phyloP scores from a whole-genome alignment of 2,113 vertebrate species.

The Toxotes jaculatrix region DNA sequence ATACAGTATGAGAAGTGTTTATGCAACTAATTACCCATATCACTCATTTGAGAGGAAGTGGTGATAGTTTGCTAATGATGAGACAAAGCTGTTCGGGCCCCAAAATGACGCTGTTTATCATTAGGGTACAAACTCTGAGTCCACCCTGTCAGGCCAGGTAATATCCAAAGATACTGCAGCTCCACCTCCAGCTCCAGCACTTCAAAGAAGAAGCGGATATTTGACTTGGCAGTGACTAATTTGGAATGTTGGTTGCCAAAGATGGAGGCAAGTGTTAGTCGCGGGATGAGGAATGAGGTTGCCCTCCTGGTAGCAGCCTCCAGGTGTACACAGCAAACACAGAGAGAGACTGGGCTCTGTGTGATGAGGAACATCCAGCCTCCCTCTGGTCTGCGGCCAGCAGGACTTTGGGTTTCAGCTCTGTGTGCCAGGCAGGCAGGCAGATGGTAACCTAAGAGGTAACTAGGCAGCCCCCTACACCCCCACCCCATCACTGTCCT shows the following conservation, averaged over 20 bases:
- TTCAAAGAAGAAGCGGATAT: slow-evolving; percentile 49
- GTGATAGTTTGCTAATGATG: slow-evolving; percentile 15
- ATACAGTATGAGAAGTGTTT: slow-evolving; percentile 43
- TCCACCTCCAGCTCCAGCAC: background rate
- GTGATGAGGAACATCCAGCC: slow-evolving; percentile 49
- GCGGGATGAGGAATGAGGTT: slow-evolving; percentile 39
- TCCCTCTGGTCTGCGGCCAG: slow-evolving; percentile 61
- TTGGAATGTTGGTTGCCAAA: slow-evolving; percentile 56
- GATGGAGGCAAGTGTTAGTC: slow-evolving; percentile 43
- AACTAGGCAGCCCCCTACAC: background rate
- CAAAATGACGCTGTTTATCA: background rate
- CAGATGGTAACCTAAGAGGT: slow-evolving; percentile 75
- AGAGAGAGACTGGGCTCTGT: slow-evolving; percentile 28
- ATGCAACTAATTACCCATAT: slow-evolving; percentile 45
- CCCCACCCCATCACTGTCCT: background rate
- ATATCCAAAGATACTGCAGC: background rate
- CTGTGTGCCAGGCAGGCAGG: slow-evolving; percentile 45
- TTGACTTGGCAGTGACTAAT: slow-evolving; percentile 67
- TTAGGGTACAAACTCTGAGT: background rate
- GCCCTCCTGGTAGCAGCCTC: slow-evolving; percentile 28
- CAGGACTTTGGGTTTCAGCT: slow-evolving; percentile 51
- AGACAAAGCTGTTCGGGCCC: slow-evolving; percentile 23
- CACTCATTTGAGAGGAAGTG: slow-evolving; percentile 47
- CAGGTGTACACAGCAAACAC: slow-evolving; percentile 61
- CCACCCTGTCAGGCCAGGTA: background rate